Evolutionary conservation across 1,140 invertebrate genomes (phyloP), one percentile per base, ranked within the genome.

Genomic region (Drosophila gunungcola): DNA sequence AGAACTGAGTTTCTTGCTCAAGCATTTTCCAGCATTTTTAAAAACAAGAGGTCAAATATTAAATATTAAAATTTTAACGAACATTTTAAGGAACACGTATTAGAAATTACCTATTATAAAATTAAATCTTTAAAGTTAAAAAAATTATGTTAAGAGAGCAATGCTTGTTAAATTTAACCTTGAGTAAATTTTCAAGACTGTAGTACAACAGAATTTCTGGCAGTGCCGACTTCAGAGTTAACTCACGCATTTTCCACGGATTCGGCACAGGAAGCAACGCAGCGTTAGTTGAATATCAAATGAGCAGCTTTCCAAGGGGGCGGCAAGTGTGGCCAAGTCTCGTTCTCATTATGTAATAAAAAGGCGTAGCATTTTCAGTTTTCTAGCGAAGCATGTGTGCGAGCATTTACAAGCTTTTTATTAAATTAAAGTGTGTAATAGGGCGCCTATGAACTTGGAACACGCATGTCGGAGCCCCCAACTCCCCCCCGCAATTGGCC

Each of bases 401-500:
- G 88, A 60, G 75, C 82, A 86, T 79, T 86, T 86, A 86, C 83
- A 88, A 83, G 82, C 83, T 88, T 88, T 85, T 88, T 86, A 86
- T 86, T 86, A 88, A 86, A 86, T 86, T 88, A 86, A 86, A 83
- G 79, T 79, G 84, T 83, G 82, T 83, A 86, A 86, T 89, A 86
- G 69, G 83, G 83, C 82, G 82, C 83, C 82, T 72, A 79, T 76
- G 75, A 85, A 62, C 81, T 77, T 61, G 77, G 54, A 46, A 62
- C 81, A 84, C 81, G 81, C 81, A 85, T 52, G 80, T 49, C 61
- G 16, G 16, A 61, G 7, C 10, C n/a, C 16, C 29, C 41, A 34
- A 32, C n/a, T 16, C 27, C 7, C 38, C 58, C 16, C 46, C 73
- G 34, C 36, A 70, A 65, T 46, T 67, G 63, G 58, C 63, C 12